Evolutionary conservation across 64 coral and sea anemone species (phyloP).

Genomic region (Montipora efflorescens): DNA sequence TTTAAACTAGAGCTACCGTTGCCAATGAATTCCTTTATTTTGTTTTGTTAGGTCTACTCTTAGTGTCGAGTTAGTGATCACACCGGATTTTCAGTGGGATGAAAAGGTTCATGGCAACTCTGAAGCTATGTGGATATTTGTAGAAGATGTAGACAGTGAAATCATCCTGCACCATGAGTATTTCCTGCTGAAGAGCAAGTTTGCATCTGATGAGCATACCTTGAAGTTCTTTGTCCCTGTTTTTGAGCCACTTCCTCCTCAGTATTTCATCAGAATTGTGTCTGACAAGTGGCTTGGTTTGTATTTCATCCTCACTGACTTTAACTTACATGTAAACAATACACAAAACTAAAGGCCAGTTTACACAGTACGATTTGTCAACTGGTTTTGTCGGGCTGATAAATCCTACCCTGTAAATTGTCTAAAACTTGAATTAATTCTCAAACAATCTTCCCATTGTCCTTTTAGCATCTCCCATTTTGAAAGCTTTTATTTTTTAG

Average conservation of each 20-base stretch:
- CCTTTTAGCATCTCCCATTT: too few relatives aligned
- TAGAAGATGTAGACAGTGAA: slow-evolving; percentile 99
- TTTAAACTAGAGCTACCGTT: background rate
- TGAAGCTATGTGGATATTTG: slow-evolving; percentile 99
- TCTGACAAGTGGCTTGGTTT: slow-evolving; percentile 96
- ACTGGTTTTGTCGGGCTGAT: too few relatives aligned
- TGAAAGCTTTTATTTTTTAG: too few relatives aligned
- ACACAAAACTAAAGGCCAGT: too few relatives aligned
- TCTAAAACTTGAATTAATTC: too few relatives aligned
- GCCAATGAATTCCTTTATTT: background rate
- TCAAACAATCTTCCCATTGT: too few relatives aligned
- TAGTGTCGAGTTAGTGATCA: slow-evolving; percentile 94
- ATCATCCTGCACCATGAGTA: slow-evolving; percentile 99
- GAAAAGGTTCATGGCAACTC: slow-evolving; percentile 97
- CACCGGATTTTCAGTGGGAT: slow-evolving; percentile 99
- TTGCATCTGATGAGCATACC: slow-evolving; percentile 90
- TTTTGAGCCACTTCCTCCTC: slow-evolving; percentile 96
- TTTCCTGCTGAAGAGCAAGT: slow-evolving; percentile 97
- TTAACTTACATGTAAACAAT: background rate
- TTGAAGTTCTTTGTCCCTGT: slow-evolving; percentile 99
- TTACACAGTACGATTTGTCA: too few relatives aligned
- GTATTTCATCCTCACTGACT: background rate
- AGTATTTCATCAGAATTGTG: slow-evolving; percentile 98
- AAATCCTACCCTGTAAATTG: too few relatives aligned
- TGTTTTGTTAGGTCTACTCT: slow-evolving; percentile 76